phyloP scores from a whole-genome alignment of 2,113 vertebrate genomes.

The Actenoides hombroni region DNA sequence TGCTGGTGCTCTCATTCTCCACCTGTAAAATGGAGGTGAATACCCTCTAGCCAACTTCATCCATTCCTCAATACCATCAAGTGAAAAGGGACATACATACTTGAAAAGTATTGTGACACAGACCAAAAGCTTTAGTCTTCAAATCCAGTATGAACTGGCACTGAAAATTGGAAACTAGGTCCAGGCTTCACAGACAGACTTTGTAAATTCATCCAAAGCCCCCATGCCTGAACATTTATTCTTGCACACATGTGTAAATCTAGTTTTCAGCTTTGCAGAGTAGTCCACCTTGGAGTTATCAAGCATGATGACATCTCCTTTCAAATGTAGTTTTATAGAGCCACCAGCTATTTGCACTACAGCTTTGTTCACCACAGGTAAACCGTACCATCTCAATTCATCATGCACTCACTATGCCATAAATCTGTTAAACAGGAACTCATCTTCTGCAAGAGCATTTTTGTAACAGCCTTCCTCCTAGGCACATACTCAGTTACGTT shows the following conservation, averaged over 20 bases:
- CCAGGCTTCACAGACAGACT: not conserved
- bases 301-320: not conserved
- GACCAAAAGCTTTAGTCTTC: not conserved
- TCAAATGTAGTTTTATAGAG: not conserved
- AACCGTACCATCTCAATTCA: not conserved
- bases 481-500: not conserved
- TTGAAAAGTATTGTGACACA: not conserved
- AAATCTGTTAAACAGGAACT: not conserved
- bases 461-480: not conserved
- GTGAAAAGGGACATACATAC: rapidly evolving
- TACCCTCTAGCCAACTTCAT: not conserved
- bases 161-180: not conserved
- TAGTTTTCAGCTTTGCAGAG: not conserved
- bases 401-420: not conserved
- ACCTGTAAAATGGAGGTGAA: not conserved
- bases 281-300: not conserved
- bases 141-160: not conserved
- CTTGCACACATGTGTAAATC: not conserved
- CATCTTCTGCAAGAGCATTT: not conserved
- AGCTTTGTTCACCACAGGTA: slow-evolving; percentile 12
- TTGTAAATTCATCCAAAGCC: not conserved
- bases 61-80: not conserved
- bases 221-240: not conserved
- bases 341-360: not conserved
- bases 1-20: not conserved